Evolutionary conservation across 2,113 vertebrate genomes (phyloP).

Genomic region (Pavo muticus): DNA sequence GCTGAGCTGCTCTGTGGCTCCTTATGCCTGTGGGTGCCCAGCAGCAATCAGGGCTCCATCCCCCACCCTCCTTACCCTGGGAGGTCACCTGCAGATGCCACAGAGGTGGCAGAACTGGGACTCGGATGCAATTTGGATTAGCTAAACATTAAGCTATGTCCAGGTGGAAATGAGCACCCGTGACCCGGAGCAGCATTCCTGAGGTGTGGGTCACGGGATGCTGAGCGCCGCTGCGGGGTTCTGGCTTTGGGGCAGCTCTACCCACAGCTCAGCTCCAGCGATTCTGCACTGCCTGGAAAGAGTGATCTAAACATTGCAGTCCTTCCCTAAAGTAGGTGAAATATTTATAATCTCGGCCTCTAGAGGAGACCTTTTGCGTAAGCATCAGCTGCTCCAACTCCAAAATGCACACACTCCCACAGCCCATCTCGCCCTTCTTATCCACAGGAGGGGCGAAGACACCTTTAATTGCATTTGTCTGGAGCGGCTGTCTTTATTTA

Average conservation of each 20-base stretch:
- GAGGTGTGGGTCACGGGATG: neutral
- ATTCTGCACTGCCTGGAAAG: constrained; percentile 38
- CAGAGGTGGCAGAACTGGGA: neutral
- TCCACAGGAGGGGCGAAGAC: neutral
- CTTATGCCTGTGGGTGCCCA: neutral
- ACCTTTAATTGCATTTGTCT: neutral
- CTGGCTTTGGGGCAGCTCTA: neutral
- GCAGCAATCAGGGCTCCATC: neutral
- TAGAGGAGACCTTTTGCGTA: constrained; percentile 70
- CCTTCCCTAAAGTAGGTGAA: constrained; percentile 72
- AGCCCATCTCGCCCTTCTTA: neutral
- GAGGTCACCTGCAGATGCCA: fast-evolving
- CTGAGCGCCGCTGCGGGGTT: fast-evolving
- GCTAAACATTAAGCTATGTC: constrained; percentile 43
- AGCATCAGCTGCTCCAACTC: constrained; percentile 41
- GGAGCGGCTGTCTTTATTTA: neutral
- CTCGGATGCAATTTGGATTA: neutral
- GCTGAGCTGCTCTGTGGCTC: neutral
- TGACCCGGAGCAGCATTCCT: constrained; percentile 24
- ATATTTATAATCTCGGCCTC: constrained; percentile 75
- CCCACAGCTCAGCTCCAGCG: neutral
- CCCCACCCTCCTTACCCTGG: fast-evolving
- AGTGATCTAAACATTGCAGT: constrained; percentile 58
- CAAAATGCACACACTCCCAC: neutral
- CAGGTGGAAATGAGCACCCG: constrained; percentile 16